These are phyloP conservation scores for Turritopsis dohrnii DNA, from an alignment of 30 jellyfish, hydroid and myxozoan species.

Conservation along the genomic window DNA sequence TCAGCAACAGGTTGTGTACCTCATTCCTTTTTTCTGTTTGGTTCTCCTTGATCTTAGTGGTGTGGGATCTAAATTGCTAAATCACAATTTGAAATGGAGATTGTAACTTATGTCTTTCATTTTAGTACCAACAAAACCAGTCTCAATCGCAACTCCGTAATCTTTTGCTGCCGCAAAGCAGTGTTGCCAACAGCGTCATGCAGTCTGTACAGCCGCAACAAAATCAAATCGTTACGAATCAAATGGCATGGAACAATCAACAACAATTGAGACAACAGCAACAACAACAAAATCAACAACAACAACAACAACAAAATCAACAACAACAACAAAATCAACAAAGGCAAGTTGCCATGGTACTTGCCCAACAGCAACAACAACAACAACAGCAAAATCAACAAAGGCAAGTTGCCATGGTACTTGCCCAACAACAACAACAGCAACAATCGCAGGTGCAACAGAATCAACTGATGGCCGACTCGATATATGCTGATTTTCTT, in stretches of 20 bases:
- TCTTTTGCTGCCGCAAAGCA: neutral
- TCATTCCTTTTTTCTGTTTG: neutral
- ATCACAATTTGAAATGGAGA: neutral
- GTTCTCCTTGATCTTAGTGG: neutral
- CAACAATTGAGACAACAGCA: neutral
- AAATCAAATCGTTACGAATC: neutral
- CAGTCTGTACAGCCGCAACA: neutral
- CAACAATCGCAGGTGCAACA: neutral
- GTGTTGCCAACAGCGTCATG: neutral
- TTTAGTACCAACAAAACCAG: neutral
- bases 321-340: constrained; percentile 11
- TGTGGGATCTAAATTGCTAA: neutral
- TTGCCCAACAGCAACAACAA: constrained; percentile 15
- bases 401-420: neutral
- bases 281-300: neutral
- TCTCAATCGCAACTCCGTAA: neutral
- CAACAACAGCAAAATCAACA: constrained; percentile 2
- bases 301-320: neutral
- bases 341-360: constrained; percentile 12
- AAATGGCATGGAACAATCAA: neutral
- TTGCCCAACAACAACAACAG: constrained; percentile 2
- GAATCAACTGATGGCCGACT: neutral
- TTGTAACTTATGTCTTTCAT: neutral
- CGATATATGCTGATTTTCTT: constrained; percentile 8
- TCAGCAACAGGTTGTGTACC: neutral